Base-by-base conservation (phyloP, 2,888 invertebrate genomes). In the Barypeithes pellucidus region DNA sequence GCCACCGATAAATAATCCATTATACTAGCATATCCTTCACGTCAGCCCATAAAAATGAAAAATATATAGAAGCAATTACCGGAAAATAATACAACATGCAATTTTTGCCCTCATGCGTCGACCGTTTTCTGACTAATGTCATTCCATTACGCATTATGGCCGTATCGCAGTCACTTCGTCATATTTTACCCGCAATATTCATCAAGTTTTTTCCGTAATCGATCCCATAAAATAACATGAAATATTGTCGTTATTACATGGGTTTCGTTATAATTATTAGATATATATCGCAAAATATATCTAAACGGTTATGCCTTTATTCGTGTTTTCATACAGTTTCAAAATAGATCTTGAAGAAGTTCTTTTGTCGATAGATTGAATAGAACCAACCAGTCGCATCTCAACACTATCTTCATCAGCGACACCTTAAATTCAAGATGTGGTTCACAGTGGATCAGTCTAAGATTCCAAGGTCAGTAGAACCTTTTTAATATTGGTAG, bases 151-250 rank as follows among this genome's bases (percentile, higher is more conserved):
- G 47, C 68, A 39, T 68, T 61, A 61, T 57, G 66, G 33, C 61
- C 52, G 22, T 68, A 68, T 68, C 68, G 60, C 43, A 33, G 66
- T 33, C 52, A 52, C 47, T 66, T 24, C 61, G 60, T 61, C 68
- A 68, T 68, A 68, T 68, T 68, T 68, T 45, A 68, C 16, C 60
- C 50, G 61, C 68, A 68, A 68, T 68, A 61, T 68, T 68, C 68
- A 68, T 68, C 61, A 47, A 47, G 67, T 50, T 68, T 68, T 61
- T 68, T 68, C 61, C 68, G 61, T 47, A 68, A 68, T 68, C 68
- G 68, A 36, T 18, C 43, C 52, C 60, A 61, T 68, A 68, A 68
- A 68, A 68, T 61, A 68, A 22, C 60, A 47, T 14, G 50, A 61
- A 50, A 29, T 43, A 47, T 47, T 63, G 63, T 63, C 47, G 61